Percentiles rank a stretch among this genome's conserved stretches.
Evolutionary conservation across 2,888 invertebrate species (phyloP).

Genomic region (Blera fallax): DNA sequence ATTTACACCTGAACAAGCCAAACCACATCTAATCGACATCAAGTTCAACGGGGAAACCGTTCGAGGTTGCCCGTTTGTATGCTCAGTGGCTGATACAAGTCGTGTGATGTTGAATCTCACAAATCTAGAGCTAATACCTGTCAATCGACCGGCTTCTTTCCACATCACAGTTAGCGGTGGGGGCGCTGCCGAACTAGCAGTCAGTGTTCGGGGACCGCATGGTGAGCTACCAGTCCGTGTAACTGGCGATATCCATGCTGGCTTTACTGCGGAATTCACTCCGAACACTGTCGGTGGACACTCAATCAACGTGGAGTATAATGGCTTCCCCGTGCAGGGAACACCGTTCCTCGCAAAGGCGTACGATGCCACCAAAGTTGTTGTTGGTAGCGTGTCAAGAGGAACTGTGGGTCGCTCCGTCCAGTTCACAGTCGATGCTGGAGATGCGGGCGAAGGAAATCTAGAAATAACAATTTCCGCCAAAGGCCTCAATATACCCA

Average conservation of each 20-base stretch:
- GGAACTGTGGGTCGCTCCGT: conserved; percentile 94
- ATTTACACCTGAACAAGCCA: conserved; percentile 95
- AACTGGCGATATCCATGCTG: conserved; percentile 93
- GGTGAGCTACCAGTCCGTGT: conserved; percentile 94
- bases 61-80: conserved; percentile 94
- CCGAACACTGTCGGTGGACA: conserved; percentile 97
- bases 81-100: conserved; percentile 91
- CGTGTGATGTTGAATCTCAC: conserved; percentile 88
- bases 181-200: conserved; percentile 91
- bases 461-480: conserved; percentile 98
- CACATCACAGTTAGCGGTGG: conserved; percentile 89
- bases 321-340: conserved; percentile 93
- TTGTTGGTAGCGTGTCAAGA: conserved; percentile 90
- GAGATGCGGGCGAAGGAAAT: conserved; percentile 98
- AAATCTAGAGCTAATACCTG: conserved; percentile 92
- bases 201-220: conserved; percentile 93
- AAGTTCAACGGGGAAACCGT: conserved; percentile 98
- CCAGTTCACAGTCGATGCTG: conserved; percentile 97
- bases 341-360: conserved; percentile 95
- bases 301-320: conserved; percentile 94
- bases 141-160: conserved; percentile 90
- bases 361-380: conserved; percentile 94
- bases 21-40: conserved; percentile 96
- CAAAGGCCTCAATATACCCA: conserved; percentile 95
- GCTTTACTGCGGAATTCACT: conserved; percentile 95